These are phyloP conservation scores for Meleagris gallopavo DNA, from an alignment of 2,113 vertebrate species.

Conservation along the genomic window DNA sequence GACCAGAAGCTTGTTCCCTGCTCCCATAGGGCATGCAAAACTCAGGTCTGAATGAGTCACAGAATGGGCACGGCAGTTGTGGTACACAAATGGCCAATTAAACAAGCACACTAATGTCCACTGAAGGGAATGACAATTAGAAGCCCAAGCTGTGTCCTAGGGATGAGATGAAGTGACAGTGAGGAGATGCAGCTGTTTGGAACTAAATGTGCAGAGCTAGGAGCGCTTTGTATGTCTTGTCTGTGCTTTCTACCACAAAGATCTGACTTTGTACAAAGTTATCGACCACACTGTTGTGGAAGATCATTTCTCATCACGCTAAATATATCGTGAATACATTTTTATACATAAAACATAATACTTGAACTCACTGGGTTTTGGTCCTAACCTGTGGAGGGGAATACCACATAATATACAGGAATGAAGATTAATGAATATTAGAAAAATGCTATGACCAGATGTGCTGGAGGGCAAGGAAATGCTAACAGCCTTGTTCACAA, in stretches of 20 bases:
- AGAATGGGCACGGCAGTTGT: neutral
- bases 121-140: slow-evolving; percentile 44
- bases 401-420: neutral
- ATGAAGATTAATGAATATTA: neutral
- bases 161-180: neutral
- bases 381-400: neutral
- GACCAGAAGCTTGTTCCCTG: neutral
- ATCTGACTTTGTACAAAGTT: neutral
- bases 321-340: neutral
- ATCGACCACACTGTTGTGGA: neutral
- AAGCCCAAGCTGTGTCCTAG: slow-evolving; percentile 18
- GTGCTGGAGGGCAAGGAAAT: neutral
- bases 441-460: neutral
- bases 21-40: neutral
- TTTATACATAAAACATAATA: neutral
- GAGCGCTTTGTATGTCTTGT: neutral
- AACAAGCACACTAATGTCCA: slow-evolving; percentile 40
- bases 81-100: slow-evolving; percentile 39
- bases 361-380: neutral
- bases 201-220: neutral
- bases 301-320: neutral
- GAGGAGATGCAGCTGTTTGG: slow-evolving; percentile 1
- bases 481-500: neutral
- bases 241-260: neutral
- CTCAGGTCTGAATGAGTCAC: slow-evolving; percentile 41